phyloP scores from a whole-genome alignment of 2,888 invertebrate species.

The Harpagoxenus sublaevis region DNA sequence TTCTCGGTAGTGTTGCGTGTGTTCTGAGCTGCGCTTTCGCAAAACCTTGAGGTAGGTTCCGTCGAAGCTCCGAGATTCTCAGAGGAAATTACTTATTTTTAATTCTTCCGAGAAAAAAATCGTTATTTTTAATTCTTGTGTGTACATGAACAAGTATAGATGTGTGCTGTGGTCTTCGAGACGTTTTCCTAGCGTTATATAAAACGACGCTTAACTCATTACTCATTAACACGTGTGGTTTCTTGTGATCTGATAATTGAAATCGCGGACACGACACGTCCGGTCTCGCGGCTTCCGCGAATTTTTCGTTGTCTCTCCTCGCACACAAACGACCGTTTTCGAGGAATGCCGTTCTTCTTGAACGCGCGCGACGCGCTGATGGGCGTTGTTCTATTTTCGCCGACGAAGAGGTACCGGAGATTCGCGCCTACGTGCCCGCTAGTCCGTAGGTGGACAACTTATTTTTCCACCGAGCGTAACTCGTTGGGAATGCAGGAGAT shows the following conservation, averaged over 20 bases:
- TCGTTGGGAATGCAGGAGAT: conserved; percentile 52
- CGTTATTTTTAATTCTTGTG: not conserved
- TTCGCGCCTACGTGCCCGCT: conserved; percentile 19
- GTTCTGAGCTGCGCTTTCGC: not conserved
- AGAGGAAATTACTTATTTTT: not conserved
- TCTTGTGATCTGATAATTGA: not conserved
- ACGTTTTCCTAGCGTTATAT: not conserved
- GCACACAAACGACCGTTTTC: not conserved
- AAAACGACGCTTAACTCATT: not conserved
- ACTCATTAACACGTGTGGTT: not conserved
- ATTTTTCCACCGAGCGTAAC: conserved; percentile 58
- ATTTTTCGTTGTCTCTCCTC: not conserved
- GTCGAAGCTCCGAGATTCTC: not conserved
- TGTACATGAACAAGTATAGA: not conserved
- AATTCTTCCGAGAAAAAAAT: not conserved
- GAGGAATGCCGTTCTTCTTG: conserved; percentile 3
- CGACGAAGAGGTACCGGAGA: not conserved
- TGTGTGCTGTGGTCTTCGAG: not conserved
- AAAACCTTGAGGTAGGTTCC: conserved; percentile 32
- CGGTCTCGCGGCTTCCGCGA: not conserved
- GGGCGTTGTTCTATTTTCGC: conserved; percentile 36
- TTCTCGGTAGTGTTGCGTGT: not conserved
- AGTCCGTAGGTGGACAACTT: conserved; percentile 33
- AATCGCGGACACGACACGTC: not conserved
- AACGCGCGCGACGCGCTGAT: not conserved